Conservation (phyloP, 2,888 invertebrate species). For the Limenitis camilla region DNA sequence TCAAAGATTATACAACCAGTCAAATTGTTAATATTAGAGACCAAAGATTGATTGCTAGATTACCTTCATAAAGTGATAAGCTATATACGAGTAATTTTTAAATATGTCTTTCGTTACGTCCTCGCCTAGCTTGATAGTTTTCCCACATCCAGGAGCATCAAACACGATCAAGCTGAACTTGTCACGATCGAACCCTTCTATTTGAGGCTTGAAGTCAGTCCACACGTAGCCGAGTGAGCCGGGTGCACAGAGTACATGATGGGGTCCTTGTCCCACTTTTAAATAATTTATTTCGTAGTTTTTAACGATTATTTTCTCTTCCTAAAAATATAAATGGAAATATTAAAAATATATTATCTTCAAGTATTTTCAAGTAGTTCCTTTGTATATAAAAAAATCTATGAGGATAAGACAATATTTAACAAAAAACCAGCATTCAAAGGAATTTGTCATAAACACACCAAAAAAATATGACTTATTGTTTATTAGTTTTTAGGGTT, state of each 20-base stretch:
- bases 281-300: slow-evolving; percentile 11
- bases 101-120: background rate
- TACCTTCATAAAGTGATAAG: slow-evolving; percentile 15
- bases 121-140: slow-evolving; percentile 74
- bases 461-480: too few species aligned
- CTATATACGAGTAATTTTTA: slow-evolving; percentile 6
- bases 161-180: slow-evolving; percentile 75
- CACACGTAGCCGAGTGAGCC: slow-evolving; percentile 10
- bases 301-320: slow-evolving; percentile 2
- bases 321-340: slow-evolving; percentile 4
- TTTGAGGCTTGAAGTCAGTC: slow-evolving; percentile 60
- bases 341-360: background rate
- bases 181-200: slow-evolving; percentile 69
- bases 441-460: too few species aligned
- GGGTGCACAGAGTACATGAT: slow-evolving; percentile 8
- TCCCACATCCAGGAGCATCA: slow-evolving; percentile 79
- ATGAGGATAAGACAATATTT: too few species aligned
- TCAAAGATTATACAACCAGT: too few species aligned
- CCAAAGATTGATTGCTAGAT: background rate
- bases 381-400: too few species aligned
- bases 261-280: slow-evolving; percentile 13
- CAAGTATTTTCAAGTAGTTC: too few species aligned
- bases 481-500: too few species aligned
- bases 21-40: too few species aligned
- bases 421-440: too few species aligned